phyloP scores from a whole-genome alignment of 2,113 vertebrate genomes.

The Periophthalmus modestus region DNA sequence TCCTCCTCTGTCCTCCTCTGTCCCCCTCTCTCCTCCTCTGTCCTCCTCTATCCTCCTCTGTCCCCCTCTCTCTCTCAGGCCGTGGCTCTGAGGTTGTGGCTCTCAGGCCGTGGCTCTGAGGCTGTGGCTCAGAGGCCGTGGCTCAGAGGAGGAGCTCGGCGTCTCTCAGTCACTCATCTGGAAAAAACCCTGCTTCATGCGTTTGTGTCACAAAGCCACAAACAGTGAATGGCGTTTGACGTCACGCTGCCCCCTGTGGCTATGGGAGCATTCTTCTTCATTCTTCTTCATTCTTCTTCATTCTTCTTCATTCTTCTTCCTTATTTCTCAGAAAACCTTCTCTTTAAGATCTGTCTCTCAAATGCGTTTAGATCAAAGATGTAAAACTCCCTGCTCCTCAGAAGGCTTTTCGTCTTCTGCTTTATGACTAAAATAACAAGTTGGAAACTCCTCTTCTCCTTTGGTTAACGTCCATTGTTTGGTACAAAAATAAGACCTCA shows the following conservation, averaged over 20 bases:
- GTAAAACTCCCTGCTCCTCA: background rate
- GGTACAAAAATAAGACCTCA: slow-evolving; percentile 40
- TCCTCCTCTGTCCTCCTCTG: slow-evolving; percentile 60
- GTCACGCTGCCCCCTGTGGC: slow-evolving; percentile 65
- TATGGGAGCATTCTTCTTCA: slow-evolving; percentile 59
- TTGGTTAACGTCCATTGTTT: slow-evolving; percentile 29
- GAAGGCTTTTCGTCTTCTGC: slow-evolving; percentile 36
- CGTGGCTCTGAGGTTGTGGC: too few relatives aligned
- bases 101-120: too few relatives aligned
- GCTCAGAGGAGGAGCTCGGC: slow-evolving; percentile 68
- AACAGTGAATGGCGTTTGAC: slow-evolving; percentile 67
- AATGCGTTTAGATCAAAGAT: slow-evolving; percentile 48
- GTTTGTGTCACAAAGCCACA: slow-evolving; percentile 56
- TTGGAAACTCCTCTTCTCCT: slow-evolving; percentile 39
- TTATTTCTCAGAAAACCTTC: slow-evolving; percentile 55
- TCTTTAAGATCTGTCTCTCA: slow-evolving; percentile 42
- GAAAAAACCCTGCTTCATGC: slow-evolving; percentile 68
- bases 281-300: too few relatives aligned
- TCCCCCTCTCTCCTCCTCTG: too few relatives aligned
- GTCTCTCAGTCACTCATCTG: slow-evolving; percentile 67
- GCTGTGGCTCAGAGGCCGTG: too few relatives aligned
- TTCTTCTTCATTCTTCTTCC: too few relatives aligned
- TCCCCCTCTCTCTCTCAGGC: too few relatives aligned
- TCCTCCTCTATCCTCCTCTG: slow-evolving; percentile 56
- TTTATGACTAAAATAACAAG: slow-evolving; percentile 55